Evolutionary conservation across 2,113 vertebrate genomes (phyloP), one percentile per base, ranked within the genome.

Genomic region (Acrocephalus kingi): DNA sequence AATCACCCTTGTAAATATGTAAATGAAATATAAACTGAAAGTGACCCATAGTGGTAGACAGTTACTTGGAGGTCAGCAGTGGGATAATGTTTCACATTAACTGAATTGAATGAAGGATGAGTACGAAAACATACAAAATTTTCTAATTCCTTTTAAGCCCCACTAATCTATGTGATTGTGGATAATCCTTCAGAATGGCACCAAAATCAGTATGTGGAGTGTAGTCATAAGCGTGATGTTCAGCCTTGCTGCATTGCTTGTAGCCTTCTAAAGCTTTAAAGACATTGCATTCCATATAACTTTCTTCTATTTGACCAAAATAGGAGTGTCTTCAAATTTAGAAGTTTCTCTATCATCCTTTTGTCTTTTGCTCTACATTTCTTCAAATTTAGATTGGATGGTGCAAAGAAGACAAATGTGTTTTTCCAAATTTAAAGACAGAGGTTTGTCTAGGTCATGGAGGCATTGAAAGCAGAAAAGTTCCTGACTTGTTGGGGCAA

Each of bases 131-230:
- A 89, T 69, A 73, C 15, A 79, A 90, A 96, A 95, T 91, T 94
- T 43, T 0, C 91, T 97, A 96, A 97, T 96, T 94, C 94, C 59
- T 93, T 91, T 75, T 95, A 96, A 96, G 24, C 56, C 31, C 30
- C 37, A 75, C 46, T 97, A 97, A 97, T 95, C 95, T 93, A 0
- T 63, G 75, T 90, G 96, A 87, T 73, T 94, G 79, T 67, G 46
- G 89, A 55, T 96, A 95, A 97, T 93, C 92, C 63, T 87, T 90
- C 83, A 61, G 78, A 56, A 79, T 79, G 59, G 56, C 49, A 94
- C 39, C 55, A 74, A 73, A 89, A 90, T 58, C 15, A 1, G 13
- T 30, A 30, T 55, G 31, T 87, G 25, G 54, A 76, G 4, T 61
- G 21, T 46, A 89, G 63, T 41, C 41, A 16, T 20, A 71, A 86